Percentiles rank a stretch among this genome's conserved stretches.
phyloP scores from a whole-genome alignment of 2,113 vertebrate genomes.

The Crotalus helleri region DNA sequence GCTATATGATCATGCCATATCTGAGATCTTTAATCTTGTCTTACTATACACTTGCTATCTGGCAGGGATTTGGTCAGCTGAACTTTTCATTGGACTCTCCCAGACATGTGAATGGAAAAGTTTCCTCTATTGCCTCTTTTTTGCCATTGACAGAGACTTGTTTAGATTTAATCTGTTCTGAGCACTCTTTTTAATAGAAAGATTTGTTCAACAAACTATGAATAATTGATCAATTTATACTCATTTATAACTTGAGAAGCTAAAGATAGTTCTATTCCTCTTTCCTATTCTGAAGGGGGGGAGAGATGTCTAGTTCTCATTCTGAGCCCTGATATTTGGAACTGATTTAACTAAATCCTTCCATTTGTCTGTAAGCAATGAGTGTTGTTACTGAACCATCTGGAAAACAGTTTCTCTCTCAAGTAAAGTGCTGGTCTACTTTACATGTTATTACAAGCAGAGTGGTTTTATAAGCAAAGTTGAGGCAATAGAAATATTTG shows the following conservation, averaged over 20 bases:
- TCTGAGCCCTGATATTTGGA: constrained; percentile 19
- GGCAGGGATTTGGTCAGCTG: background rate
- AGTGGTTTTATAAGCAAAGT: constrained; percentile 33
- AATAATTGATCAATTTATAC: background rate
- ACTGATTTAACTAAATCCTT: constrained; percentile 23
- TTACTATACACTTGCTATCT: background rate
- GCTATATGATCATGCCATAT: background rate
- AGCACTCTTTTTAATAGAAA: background rate
- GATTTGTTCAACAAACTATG: background rate
- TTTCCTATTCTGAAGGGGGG: background rate
- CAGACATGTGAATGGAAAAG: background rate
- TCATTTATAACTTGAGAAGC: background rate
- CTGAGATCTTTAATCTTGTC: too few relatives aligned
- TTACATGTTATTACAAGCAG: background rate
- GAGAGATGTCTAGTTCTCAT: constrained; percentile 26
- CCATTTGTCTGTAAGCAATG: constrained; percentile 38
- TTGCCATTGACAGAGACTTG: background rate
- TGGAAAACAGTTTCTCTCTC: constrained; percentile 47
- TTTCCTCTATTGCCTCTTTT: background rate
- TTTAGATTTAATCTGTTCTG: background rate
- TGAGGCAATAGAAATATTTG: background rate
- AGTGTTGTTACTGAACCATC: constrained; percentile 46
- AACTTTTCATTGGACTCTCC: background rate
- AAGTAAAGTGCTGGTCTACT: constrained; percentile 34
- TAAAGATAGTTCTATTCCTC: background rate